These are phyloP conservation scores for Lepeophtheirus salmonis DNA, from an alignment of 1,140 invertebrate genomes.

Conservation along the genomic window DNA sequence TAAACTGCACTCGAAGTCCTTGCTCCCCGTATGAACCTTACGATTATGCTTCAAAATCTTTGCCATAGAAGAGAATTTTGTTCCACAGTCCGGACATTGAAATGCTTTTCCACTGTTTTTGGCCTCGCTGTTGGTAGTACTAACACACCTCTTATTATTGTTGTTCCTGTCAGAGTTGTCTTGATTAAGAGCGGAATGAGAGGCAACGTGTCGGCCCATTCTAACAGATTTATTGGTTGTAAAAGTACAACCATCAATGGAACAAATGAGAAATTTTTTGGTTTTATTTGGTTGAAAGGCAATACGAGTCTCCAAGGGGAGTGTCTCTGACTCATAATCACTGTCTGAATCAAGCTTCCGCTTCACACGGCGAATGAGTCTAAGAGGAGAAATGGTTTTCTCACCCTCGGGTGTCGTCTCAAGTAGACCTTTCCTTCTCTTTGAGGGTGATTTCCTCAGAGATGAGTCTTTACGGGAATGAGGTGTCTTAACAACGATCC, in stretches of 20 bases:
- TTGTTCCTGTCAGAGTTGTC: too few relatives aligned
- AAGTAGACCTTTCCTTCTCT: too few relatives aligned
- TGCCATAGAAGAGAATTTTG: conserved; percentile 9
- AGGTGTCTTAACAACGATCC: not conserved
- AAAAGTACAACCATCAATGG: not conserved
- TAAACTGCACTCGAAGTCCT: conserved; percentile 8
- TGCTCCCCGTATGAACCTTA: not conserved
- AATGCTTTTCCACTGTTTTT: not conserved
- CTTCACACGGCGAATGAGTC: not conserved
- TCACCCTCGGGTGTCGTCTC: too few relatives aligned
- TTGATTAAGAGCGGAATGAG: too few relatives aligned
- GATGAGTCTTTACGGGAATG: not conserved
- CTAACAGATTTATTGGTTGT: not conserved
- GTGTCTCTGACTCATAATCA: not conserved
- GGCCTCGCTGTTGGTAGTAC: too few relatives aligned
- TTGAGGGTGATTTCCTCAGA: not conserved
- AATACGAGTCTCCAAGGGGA: too few relatives aligned
- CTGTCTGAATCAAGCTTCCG: not conserved
- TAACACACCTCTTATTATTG: too few relatives aligned
- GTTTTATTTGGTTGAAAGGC: too few relatives aligned
- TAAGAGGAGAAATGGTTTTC: not conserved
- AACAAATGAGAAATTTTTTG: not conserved
- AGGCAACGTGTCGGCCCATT: not conserved
- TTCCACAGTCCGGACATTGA: not conserved
- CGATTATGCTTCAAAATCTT: conserved; percentile 14